Evolutionary conservation across 2,888 invertebrate species (phyloP).

Genomic region (Autographa pulchrina): DNA sequence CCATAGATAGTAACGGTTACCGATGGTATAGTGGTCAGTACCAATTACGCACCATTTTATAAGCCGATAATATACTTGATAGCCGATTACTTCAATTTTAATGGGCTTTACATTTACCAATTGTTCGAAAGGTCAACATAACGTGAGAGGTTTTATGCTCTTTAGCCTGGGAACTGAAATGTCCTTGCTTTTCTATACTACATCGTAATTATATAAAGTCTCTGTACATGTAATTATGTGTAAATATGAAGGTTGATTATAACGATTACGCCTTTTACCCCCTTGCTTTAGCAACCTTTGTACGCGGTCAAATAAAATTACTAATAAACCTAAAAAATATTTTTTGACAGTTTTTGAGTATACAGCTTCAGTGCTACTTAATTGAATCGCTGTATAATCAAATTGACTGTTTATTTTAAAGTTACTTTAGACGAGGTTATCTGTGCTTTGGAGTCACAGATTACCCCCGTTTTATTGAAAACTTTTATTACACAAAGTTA

Average conservation of each 20-base stretch:
- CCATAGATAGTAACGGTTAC: too few species aligned
- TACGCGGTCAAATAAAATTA: too few species aligned
- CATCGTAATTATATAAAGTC: not conserved
- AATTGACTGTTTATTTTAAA: too few species aligned
- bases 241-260: not conserved
- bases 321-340: too few species aligned
- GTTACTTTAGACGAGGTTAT: too few species aligned
- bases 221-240: not conserved
- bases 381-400: too few species aligned
- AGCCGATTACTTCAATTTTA: conserved; percentile 52
- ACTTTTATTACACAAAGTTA: not conserved
- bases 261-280: not conserved
- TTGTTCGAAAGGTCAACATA: conserved; percentile 57
- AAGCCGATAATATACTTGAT: conserved; percentile 51
- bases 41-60: conserved; percentile 62
- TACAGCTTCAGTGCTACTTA: too few species aligned
- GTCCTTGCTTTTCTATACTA: conserved; percentile 41
- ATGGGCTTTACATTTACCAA: conserved; percentile 53
- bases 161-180: conserved; percentile 39
- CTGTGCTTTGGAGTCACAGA: too few species aligned
- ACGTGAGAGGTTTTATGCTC: conserved; percentile 49
- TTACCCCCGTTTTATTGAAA: not conserved
- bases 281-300: not conserved
- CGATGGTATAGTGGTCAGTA: conserved; percentile 3
- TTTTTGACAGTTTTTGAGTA: too few species aligned